Conservation (phyloP, 53 echinoderm and acorn worm species). For the Pentamera pediparva region DNA sequence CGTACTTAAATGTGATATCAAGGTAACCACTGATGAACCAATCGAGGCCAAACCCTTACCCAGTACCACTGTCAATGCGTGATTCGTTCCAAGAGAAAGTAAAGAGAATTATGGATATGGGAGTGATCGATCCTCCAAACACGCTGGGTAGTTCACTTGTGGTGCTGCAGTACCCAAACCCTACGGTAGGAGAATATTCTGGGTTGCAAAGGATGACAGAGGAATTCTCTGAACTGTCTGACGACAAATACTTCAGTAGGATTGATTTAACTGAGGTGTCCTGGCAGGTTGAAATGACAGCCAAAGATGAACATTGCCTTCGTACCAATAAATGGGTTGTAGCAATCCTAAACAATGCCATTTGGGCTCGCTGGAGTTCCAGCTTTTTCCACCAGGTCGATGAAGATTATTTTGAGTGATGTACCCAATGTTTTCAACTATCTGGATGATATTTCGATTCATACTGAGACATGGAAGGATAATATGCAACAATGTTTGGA, state of each 20-base stretch:
- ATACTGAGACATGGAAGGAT: constrained; percentile 50
- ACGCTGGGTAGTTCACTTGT: too few relatives aligned
- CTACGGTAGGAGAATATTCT: too few relatives aligned
- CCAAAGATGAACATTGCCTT: constrained; percentile 45
- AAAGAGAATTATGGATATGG: too few relatives aligned
- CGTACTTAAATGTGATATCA: too few relatives aligned
- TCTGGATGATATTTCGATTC: constrained; percentile 52
- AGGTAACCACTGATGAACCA: constrained; percentile 9
- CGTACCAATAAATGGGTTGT: constrained; percentile 44
- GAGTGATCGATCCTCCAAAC: too few relatives aligned
- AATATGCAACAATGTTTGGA: constrained; percentile 33
- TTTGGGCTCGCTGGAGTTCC: constrained; percentile 54
- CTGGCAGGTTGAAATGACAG: constrained; percentile 48
- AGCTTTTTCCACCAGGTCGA: constrained; percentile 47
- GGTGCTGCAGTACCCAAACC: too few relatives aligned
- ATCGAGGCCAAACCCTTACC: too few relatives aligned
- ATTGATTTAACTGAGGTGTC: constrained; percentile 49
- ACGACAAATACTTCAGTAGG: constrained; percentile 30
- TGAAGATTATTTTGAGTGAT: constrained; percentile 46
- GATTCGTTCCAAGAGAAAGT: too few relatives aligned
- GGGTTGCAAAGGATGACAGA: constrained; percentile 15
- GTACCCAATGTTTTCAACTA: constrained; percentile 44
- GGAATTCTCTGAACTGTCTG: constrained; percentile 17
- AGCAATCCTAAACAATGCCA: constrained; percentile 52
- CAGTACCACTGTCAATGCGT: too few relatives aligned